Conservation (phyloP, 2,113 vertebrate genomes). For the Pao palembangensis region DNA sequence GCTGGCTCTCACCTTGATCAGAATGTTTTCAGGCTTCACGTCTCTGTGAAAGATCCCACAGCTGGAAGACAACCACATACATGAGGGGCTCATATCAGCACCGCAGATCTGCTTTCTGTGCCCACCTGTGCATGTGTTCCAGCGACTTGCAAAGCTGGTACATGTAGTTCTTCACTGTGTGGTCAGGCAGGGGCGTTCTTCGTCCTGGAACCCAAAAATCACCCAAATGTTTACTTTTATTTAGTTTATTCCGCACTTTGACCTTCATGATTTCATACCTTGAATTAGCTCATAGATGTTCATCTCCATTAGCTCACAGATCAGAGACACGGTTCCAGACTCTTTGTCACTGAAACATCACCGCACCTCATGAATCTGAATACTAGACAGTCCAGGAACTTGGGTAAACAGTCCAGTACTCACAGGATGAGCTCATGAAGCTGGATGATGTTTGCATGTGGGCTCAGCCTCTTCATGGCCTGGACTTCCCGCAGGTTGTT, state of each 20-base stretch:
- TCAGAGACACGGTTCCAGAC: constrained; percentile 79
- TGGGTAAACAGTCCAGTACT: constrained; percentile 32
- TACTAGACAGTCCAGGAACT: not conserved
- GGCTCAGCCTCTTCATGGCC: constrained; percentile 68
- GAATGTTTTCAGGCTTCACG: constrained; percentile 87
- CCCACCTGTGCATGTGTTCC: constrained; percentile 83
- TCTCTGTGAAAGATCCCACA: constrained; percentile 89
- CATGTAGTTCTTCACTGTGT: constrained; percentile 76
- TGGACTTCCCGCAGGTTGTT: constrained; percentile 70
- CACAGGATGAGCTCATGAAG: constrained; percentile 75
- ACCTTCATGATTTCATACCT: constrained; percentile 62
- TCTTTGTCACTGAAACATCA: constrained; percentile 81
- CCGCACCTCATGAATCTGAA: not conserved
- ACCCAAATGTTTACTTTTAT: not conserved
- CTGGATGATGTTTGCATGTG: constrained; percentile 68
- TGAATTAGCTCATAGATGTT: constrained; percentile 89
- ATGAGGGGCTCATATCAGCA: not conserved
- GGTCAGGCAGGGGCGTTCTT: constrained; percentile 77
- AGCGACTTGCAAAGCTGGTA: constrained; percentile 85
- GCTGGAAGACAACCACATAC: constrained; percentile 62
- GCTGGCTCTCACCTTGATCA: constrained; percentile 79
- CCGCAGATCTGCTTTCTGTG: not conserved
- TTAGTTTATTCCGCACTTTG: no score
- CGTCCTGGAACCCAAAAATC: constrained; percentile 67
- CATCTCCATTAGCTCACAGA: constrained; percentile 92